Conservation (phyloP, 1,140 invertebrate species). For the Eueides isabella region DNA sequence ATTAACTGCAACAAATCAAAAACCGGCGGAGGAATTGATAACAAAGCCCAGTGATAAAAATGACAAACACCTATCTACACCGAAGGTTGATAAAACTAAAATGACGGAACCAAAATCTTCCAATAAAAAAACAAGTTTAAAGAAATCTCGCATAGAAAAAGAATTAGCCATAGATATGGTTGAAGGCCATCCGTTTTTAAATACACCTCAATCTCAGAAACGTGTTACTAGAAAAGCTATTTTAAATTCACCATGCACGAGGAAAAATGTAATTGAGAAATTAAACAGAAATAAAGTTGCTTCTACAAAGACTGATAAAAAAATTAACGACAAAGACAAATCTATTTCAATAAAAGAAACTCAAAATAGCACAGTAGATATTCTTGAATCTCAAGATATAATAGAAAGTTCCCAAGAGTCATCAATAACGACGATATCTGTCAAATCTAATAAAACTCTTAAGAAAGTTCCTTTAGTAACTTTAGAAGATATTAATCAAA, state of each 20-base stretch:
- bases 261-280: slow-evolving; percentile 53
- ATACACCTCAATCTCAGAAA: slow-evolving; percentile 50
- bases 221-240: slow-evolving; percentile 59
- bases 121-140: slow-evolving; percentile 52
- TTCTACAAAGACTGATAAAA: slow-evolving; percentile 42
- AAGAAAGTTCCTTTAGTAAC: slow-evolving; percentile 47
- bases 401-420: slow-evolving; percentile 82
- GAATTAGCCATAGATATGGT: slow-evolving; percentile 77
- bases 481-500: slow-evolving; percentile 39
- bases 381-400: slow-evolving; percentile 69
- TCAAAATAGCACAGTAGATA: slow-evolving; percentile 42
- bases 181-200: slow-evolving; percentile 73
- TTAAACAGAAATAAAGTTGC: slow-evolving; percentile 51
- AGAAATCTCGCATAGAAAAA: slow-evolving; percentile 69
- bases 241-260: slow-evolving; percentile 41
- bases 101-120: slow-evolving; percentile 36
- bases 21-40: background rate
- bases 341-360: slow-evolving; percentile 41
- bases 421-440: slow-evolving; percentile 62
- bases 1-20: background rate
- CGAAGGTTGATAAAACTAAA: slow-evolving; percentile 28
- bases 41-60: background rate
- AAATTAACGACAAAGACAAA: slow-evolving; percentile 46
- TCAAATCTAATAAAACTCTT: slow-evolving; percentile 57
- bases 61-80: background rate